These are phyloP conservation scores for Centropus bengalensis DNA, from an alignment of 2,113 vertebrate species.

Conservation along the genomic window DNA sequence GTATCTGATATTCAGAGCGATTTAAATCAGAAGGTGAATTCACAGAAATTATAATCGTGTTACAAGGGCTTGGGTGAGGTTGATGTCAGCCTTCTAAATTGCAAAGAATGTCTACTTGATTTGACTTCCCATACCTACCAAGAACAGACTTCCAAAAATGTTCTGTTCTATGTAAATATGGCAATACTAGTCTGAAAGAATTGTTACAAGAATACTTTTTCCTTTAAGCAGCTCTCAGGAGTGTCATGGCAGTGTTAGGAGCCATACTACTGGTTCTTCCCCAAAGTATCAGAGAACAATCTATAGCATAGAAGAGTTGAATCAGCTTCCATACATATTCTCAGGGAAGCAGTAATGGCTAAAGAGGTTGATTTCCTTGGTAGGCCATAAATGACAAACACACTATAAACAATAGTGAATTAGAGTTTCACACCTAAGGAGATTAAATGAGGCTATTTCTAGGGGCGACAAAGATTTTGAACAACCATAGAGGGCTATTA, in stretches of 20 bases:
- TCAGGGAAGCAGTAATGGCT: not conserved
- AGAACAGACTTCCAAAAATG: not conserved
- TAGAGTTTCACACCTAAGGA: not conserved
- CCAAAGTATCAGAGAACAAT: not conserved
- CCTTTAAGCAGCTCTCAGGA: not conserved
- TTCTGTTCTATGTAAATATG: not conserved
- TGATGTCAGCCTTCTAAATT: not conserved
- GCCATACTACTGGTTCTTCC: not conserved
- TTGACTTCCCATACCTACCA: not conserved
- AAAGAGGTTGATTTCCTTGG: not conserved
- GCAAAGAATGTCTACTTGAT: not conserved
- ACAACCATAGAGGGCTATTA: not conserved
- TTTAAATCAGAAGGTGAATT: not conserved
- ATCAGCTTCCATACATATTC: not conserved
- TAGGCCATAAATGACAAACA: not conserved
- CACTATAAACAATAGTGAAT: not conserved
- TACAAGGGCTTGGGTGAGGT: not conserved
- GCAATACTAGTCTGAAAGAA: not conserved
- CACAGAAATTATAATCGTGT: not conserved
- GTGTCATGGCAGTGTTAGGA: not conserved
- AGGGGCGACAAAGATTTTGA: not conserved
- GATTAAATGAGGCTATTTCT: not conserved
- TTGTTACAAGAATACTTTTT: not conserved
- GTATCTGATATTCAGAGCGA: not conserved
- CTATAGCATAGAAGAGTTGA: not conserved